These are phyloP conservation scores for Bujurquina vittata DNA, from an alignment of 2,113 vertebrate genomes.

Conservation along the genomic window DNA sequence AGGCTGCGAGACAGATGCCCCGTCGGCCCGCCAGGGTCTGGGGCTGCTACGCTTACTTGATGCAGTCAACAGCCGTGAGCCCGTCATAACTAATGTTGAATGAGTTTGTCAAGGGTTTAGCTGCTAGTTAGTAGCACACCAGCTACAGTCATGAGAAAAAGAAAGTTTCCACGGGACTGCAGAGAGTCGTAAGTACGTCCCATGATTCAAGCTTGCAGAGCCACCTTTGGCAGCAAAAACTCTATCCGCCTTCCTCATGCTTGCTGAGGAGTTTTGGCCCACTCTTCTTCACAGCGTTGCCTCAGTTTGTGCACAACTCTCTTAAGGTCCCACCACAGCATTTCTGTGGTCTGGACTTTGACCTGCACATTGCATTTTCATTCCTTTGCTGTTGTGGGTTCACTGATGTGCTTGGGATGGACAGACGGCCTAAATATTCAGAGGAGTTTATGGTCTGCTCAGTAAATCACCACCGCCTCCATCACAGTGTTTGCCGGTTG, in stretches of 20 bases:
- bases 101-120: background rate
- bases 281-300: background rate
- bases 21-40: background rate
- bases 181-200: background rate
- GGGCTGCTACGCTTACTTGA: no score
- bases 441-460: background rate
- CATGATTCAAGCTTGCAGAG: background rate
- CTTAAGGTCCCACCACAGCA: no score
- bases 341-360: background rate
- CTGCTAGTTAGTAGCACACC: background rate
- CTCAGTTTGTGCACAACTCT: background rate
- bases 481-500: background rate
- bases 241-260: background rate
- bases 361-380: background rate
- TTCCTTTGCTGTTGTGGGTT: background rate
- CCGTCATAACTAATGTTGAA: background rate
- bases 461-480: background rate
- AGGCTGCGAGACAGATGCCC: background rate
- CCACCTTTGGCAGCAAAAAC: background rate
- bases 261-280: background rate
- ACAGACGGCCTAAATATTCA: background rate
- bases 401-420: background rate
- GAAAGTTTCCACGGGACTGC: background rate
- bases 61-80: no score
- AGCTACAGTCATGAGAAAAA: background rate